Conservation (phyloP, 2,888 invertebrate genomes). For the Tachina fera region DNA sequence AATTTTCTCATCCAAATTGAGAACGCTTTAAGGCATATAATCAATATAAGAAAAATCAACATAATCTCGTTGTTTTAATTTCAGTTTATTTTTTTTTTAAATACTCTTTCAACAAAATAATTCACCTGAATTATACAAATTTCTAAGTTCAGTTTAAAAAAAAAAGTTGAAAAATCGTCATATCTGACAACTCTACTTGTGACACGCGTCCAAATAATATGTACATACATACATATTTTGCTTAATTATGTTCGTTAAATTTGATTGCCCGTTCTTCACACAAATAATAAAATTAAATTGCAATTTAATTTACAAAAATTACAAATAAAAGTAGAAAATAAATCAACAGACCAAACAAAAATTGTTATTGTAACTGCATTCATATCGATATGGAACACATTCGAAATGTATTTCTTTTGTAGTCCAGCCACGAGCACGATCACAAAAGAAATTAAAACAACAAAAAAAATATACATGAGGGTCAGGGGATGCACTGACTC, state of each 20-base stretch:
- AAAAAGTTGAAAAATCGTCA: too few relatives aligned
- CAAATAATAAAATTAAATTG: slow-evolving; percentile 38
- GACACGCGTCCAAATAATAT: slow-evolving; percentile 8
- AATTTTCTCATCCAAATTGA: too few relatives aligned
- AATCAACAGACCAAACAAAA: background rate
- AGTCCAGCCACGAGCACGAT: background rate
- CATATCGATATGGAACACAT: background rate
- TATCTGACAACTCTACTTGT: too few relatives aligned
- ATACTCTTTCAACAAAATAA: too few relatives aligned
- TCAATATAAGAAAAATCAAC: too few relatives aligned
- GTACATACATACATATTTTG: too few relatives aligned
- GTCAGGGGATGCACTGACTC: background rate
- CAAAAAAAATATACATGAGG: slow-evolving; percentile 4
- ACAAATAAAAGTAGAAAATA: background rate
- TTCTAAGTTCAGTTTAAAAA: too few relatives aligned
- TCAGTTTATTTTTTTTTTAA: too few relatives aligned
- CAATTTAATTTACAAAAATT: slow-evolving; percentile 58
- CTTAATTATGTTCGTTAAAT: background rate
- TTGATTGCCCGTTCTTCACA: slow-evolving; percentile 10
- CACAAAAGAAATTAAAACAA: background rate
- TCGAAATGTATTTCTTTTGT: slow-evolving; percentile 16
- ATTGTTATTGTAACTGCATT: background rate
- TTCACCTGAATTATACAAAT: too few relatives aligned
- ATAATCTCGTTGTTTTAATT: too few relatives aligned
- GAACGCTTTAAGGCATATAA: too few relatives aligned